Base-by-base conservation (phyloP, 2,888 invertebrate genomes). In the Ochropacha duplaris region DNA sequence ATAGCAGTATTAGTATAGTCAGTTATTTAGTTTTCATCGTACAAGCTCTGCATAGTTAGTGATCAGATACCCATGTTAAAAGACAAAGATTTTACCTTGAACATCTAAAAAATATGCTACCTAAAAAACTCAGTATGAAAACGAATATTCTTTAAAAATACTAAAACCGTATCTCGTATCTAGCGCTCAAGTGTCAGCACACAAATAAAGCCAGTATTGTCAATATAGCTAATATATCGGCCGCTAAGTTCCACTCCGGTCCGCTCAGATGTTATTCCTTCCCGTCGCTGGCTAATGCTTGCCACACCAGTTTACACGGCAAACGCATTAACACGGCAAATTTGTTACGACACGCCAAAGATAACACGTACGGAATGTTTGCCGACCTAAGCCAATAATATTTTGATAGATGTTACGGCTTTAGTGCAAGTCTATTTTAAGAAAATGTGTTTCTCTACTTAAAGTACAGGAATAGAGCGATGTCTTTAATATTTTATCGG, bases 281-380 rank as follows among this genome's bases (percentile, higher is more conserved):
- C 67, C 71, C 66, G 71, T 58, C 55, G 59, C n/a, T 50, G 22
- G 66, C 65, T 74, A 76, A 76, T 73, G 75, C 62, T 55, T 57
- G 63, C 57, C 64, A 19, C 44, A 1, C 50, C 65, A 74, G 76
- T 76, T 71, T 75, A 79, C 80, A 79, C 70, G 71, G 72, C 68
- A 79, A 80, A 78, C 71, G 77, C 79, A 80, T 80, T 80, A 80
- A 67, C 73, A 67, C 70, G 67, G 58, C 69, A 72, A 71, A 76
- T 74, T 73, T 75, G 77, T 74, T 59, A 64, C 69, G 68, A 76
- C 75, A 67, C 62, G 64, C 65, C 67, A 71, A 76, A 74, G 74
- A 72, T 74, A 77, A 64, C 72, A 68, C 71, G 66, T 64, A 22
- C n/a, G 31, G 22, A 16, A 55, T 72, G 69, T 72, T 75, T 75